Conservation (phyloP, 2,797 vertebrate genomes). For the Sebastes minor region DNA sequence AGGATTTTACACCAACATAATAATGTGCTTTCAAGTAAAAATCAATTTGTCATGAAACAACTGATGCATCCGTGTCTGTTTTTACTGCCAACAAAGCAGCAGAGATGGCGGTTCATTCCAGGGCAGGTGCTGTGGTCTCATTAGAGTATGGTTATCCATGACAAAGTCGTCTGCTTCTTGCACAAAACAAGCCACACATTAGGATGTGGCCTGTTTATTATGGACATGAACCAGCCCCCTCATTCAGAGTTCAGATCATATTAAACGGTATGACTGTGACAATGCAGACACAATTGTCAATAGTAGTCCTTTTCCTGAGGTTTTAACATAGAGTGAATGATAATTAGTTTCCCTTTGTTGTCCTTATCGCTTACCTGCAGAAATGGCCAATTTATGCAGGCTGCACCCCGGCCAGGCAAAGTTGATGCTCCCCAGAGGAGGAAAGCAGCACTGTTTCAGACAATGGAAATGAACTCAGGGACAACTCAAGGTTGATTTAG, state of each 20-base stretch:
- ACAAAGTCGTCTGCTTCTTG: slow-evolving; percentile 45
- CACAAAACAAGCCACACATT: slow-evolving; percentile 51
- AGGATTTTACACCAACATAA: slow-evolving; percentile 49
- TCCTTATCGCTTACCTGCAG: slow-evolving; percentile 84
- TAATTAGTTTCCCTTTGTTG: slow-evolving; percentile 83
- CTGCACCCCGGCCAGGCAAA: slow-evolving; percentile 76
- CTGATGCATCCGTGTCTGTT: slow-evolving; percentile 43
- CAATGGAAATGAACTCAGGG: slow-evolving; percentile 77
- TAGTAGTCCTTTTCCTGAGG: slow-evolving; percentile 72
- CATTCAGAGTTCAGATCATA: slow-evolving; percentile 71
- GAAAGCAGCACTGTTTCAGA: slow-evolving; percentile 76
- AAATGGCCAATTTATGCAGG: slow-evolving; percentile 81
- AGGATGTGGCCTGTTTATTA: slow-evolving; percentile 66
- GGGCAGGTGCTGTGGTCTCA: slow-evolving; percentile 52
- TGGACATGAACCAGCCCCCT: slow-evolving; percentile 60
- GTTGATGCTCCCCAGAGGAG: slow-evolving; percentile 80
- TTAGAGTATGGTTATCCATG: slow-evolving; percentile 62
- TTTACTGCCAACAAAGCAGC: slow-evolving; percentile 35
- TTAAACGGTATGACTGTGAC: slow-evolving; percentile 73
- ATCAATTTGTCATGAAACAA: slow-evolving; percentile 68
- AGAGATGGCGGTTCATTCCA: slow-evolving; percentile 43
- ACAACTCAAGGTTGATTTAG: slow-evolving; percentile 81
- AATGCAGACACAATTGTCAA: slow-evolving; percentile 73
- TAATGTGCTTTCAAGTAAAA: slow-evolving; percentile 63
- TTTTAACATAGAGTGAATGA: slow-evolving; percentile 81